Evolutionary conservation across 2,797 vertebrate species (phyloP), one percentile per base, ranked within the genome.

Genomic region (Huso huso): DNA sequence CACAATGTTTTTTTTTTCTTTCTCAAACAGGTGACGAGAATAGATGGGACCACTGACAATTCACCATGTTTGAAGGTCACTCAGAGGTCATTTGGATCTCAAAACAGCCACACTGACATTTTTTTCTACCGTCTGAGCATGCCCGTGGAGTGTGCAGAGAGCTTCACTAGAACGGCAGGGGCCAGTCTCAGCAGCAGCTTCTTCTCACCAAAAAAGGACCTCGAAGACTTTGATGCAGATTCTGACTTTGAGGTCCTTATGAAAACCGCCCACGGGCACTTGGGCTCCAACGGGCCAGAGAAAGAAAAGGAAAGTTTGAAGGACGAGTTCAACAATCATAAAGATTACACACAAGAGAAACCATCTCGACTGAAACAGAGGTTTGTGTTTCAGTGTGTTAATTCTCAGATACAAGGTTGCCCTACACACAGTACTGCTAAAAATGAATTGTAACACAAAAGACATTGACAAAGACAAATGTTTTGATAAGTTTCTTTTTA

Each of bases 231-330:
- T 64, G 95, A 97, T 73, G 93, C 86, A 0, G 93, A 96, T 72
- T 95, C 95, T 1, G 95, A 98, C 82, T 98, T 98, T 72, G 95
- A 98, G 76, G 93, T 98, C 78, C 77, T 92, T 4, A 93, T 95
- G 89, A 97, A 96, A 81, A 91, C 92, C 2, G 85, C 95, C 68
- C 94, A 96, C 4, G 88, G 93, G 58, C 93, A 92, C 77, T 77
- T 90, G 51, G 86, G 87, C 64, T 84, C 92, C 0, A 92, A 89
- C 6, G 87, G 92, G 8, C 78, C 80, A 0, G 95, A 95, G 66
- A 86, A 79, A 75, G 87, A 88, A 64, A 92, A 91, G 83, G 92
- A 92, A 66, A 37, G 37, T 37, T 37, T 37, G 37, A 90, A 90
- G 82, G 79, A 93, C 2, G 95, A 97, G 70, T 92, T 95, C 73